Percentiles rank a stretch among this genome's conserved stretches.
Evolutionary conservation across 2,113 vertebrate genomes (phyloP).

Genomic region (Leucopternis melanops): DNA sequence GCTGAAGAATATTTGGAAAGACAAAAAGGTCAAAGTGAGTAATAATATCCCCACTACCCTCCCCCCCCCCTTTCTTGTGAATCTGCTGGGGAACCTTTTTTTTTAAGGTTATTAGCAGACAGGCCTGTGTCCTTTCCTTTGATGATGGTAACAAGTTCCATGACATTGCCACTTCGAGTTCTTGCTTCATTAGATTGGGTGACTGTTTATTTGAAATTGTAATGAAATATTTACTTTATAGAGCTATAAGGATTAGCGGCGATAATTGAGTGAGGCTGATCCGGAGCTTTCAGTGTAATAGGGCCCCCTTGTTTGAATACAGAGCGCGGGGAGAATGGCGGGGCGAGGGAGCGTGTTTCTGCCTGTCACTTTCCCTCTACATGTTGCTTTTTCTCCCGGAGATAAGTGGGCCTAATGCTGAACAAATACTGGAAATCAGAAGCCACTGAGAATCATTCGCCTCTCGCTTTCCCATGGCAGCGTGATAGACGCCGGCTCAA

Average conservation of each 20-base stretch:
- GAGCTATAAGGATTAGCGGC: slow-evolving; percentile 97
- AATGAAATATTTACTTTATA: slow-evolving; percentile 99
- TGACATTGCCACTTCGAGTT: slow-evolving; percentile 84
- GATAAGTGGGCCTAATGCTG: slow-evolving; percentile 99
- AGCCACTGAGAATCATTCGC: slow-evolving; percentile 99
- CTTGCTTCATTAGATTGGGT: slow-evolving; percentile 94
- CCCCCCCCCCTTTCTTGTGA: neutral
- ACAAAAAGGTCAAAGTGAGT: slow-evolving; percentile 22
- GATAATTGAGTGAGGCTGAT: slow-evolving; percentile 98
- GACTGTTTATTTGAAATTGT: slow-evolving; percentile 99
- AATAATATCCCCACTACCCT: neutral
- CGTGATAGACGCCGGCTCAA: slow-evolving; percentile 89
- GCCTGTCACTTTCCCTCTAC: slow-evolving; percentile 97
- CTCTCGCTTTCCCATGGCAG: slow-evolving; percentile 98
- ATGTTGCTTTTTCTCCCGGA: slow-evolving; percentile 98
- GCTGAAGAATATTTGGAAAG: slow-evolving; percentile 40
- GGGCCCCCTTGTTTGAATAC: slow-evolving; percentile 96
- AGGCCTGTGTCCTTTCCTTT: slow-evolving; percentile 76
- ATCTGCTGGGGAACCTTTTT: slow-evolving; percentile 54
- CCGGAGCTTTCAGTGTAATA: slow-evolving; percentile 80
- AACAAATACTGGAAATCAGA: slow-evolving; percentile 99
- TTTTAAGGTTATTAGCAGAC: slow-evolving; percentile 61
- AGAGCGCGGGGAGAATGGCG: slow-evolving; percentile 87
- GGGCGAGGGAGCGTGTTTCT: slow-evolving; percentile 88
- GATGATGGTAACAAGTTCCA: slow-evolving; percentile 77